Percentiles rank a stretch among this genome's conserved stretches.
phyloP scores from a whole-genome alignment of 2,888 invertebrate genomes.

The Conops quadrifasciatus region DNA sequence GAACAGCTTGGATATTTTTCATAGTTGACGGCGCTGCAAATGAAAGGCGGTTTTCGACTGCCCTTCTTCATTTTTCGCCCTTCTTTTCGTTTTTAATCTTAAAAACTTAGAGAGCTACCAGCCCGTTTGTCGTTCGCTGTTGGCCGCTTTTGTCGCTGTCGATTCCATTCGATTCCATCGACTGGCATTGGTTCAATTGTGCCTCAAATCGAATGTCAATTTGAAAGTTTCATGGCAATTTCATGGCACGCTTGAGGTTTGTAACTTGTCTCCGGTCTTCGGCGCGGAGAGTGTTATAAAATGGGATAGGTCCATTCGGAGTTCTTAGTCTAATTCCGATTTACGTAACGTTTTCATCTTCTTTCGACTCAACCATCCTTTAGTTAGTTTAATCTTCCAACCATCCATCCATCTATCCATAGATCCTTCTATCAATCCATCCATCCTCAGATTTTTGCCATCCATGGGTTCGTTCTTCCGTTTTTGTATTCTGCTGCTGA shows the following conservation, averaged over 20 bases:
- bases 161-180: not conserved
- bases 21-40: constrained; percentile 37
- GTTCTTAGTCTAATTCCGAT: too few species aligned
- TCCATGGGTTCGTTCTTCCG: constrained; percentile 30
- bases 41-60: constrained; percentile 19
- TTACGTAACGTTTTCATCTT: too few species aligned
- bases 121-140: not conserved
- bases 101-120: not conserved
- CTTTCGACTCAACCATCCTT: too few species aligned
- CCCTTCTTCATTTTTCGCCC: not conserved
- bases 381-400: not conserved
- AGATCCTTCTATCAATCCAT: not conserved
- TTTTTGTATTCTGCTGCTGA: constrained; percentile 16
- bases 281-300: too few species aligned
- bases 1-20: constrained; percentile 35
- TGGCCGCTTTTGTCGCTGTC: not conserved
- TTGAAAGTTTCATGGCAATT: constrained; percentile 54
- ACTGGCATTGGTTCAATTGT: constrained; percentile 52
- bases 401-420: too few species aligned
- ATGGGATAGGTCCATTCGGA: too few species aligned
- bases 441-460: too few species aligned
- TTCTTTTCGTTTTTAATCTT: constrained; percentile 7
- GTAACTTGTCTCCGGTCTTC: constrained; percentile 37
- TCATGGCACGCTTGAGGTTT: constrained; percentile 60
- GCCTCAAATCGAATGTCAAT: constrained; percentile 62